A percentile compares a stretch with the other conserved stretches of the same genome.
These are phyloP conservation scores for Mythimna ferrago DNA, from an alignment of 2,888 invertebrate genomes.

Conservation along the genomic window DNA sequence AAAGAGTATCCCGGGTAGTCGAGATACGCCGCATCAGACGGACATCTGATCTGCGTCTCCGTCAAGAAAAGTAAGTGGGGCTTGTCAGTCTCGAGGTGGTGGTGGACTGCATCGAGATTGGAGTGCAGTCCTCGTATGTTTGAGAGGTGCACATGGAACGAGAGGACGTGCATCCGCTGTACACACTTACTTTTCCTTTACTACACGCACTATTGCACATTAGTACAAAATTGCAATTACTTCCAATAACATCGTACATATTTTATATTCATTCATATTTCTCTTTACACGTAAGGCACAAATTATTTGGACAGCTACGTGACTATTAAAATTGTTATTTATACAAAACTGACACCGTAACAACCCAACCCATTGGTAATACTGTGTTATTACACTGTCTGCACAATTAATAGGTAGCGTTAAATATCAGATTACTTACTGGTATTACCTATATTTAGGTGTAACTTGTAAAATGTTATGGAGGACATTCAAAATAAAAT, in stretches of 20 bases:
- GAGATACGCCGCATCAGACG: too few relatives aligned
- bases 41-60: too few relatives aligned
- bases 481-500: background rate
- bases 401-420: conserved; percentile 24
- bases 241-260: background rate
- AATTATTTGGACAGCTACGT: conserved; percentile 3
- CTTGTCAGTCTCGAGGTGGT: too few relatives aligned
- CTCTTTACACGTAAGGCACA: conserved; percentile 14
- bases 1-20: too few relatives aligned
- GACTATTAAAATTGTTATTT: conserved; percentile 24
- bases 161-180: too few relatives aligned
- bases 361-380: conserved; percentile 12
- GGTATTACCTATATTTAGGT: conserved; percentile 2
- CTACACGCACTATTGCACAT: conserved; percentile 13
- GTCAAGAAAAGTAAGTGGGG: too few relatives aligned
- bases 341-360: conserved; percentile 7
- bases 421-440: background rate
- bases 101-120: too few relatives aligned
- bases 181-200: too few relatives aligned
- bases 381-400: conserved; percentile 20
- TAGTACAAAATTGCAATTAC: conserved; percentile 1
- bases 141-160: too few relatives aligned
- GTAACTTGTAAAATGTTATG: background rate
- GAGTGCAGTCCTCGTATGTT: too few relatives aligned
- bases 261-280: conserved; percentile 33